Evolutionary conservation across 2,797 vertebrate genomes (phyloP).

Genomic region (Micrastur ruficollis): DNA sequence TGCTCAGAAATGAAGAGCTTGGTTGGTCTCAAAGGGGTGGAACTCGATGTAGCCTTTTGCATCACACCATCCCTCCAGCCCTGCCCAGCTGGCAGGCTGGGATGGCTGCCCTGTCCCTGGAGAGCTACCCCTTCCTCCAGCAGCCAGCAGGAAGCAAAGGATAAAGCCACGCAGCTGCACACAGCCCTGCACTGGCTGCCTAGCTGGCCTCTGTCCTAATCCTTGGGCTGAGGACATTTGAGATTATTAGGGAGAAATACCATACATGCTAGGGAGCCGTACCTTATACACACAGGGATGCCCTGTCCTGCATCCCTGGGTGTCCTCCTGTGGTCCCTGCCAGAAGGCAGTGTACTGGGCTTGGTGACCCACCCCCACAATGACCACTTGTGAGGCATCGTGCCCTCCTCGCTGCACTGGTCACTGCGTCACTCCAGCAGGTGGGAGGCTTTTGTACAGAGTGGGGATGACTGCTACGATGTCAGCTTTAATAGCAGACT

Average conservation of each 20-base stretch:
- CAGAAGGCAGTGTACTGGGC: neutral
- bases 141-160: neutral
- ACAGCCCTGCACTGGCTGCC: neutral
- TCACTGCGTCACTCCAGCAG: neutral
- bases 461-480: neutral
- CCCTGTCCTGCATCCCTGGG: neutral
- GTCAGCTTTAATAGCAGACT: neutral
- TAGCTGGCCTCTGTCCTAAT: neutral
- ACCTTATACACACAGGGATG: neutral
- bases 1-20: neutral
- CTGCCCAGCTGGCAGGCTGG: neutral
- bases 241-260: neutral
- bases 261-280: neutral
- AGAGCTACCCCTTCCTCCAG: neutral
- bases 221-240: neutral
- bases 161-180: neutral
- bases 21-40: neutral
- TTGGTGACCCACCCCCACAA: neutral
- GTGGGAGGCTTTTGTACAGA: neutral
- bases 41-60: neutral
- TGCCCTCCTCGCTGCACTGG: neutral
- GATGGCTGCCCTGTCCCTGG: neutral
- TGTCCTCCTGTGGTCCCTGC: accelerated
- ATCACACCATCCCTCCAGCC: neutral
- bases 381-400: accelerated